Percentiles rank a stretch among this genome's conserved stretches.
Evolutionary conservation across 2,888 invertebrate genomes (phyloP).

Genomic region (Dryomyza anilis): DNA sequence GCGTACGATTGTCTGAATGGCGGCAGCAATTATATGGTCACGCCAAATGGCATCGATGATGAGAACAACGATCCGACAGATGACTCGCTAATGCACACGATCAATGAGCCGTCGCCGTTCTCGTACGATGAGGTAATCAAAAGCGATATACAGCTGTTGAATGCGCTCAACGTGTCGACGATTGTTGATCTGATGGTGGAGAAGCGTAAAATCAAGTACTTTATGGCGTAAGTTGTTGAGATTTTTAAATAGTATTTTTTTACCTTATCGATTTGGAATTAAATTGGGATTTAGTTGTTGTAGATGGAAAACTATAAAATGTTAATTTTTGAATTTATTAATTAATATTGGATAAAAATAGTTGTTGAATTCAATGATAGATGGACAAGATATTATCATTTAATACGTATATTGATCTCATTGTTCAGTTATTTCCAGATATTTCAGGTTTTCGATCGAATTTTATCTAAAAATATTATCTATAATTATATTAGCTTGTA

Average conservation of each 20-base stretch:
- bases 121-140: slow-evolving; percentile 57
- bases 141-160: slow-evolving; percentile 72
- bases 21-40: slow-evolving; percentile 31
- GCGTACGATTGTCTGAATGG: slow-evolving; percentile 54
- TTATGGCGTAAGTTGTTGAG: slow-evolving; percentile 71
- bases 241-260: slow-evolving; percentile 19
- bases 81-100: slow-evolving; percentile 47
- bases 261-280: neutral
- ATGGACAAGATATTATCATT: too few species aligned
- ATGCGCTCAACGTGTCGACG: slow-evolving; percentile 71
- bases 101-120: slow-evolving; percentile 47
- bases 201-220: slow-evolving; percentile 81
- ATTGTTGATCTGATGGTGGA: slow-evolving; percentile 86
- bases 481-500: too few species aligned
- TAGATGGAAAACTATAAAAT: too few species aligned
- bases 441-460: too few species aligned
- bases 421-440: too few species aligned
- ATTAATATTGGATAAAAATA: too few species aligned
- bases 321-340: too few species aligned
- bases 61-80: slow-evolving; percentile 55
- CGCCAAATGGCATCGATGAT: slow-evolving; percentile 43
- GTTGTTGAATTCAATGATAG: too few species aligned
- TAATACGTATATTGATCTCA: too few species aligned
- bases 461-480: too few species aligned
- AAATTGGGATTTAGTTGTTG: neutral